Evolutionary conservation across 64 coral and sea anemone species (phyloP).

Genomic region (Actinia equina): DNA sequence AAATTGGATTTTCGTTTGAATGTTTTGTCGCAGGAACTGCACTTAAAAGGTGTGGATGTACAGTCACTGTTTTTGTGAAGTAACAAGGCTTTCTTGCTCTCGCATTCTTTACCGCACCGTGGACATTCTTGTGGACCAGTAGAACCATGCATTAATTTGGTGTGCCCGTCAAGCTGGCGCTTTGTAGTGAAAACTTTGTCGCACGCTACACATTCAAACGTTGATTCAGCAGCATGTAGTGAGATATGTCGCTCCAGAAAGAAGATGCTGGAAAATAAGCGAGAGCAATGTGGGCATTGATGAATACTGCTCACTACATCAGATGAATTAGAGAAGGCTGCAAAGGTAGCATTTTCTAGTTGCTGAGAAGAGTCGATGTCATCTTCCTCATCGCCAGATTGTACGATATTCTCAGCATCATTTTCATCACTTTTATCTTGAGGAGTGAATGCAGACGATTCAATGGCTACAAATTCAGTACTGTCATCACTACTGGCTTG

Average conservation of each 20-base stretch:
- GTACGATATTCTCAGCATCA: neutral
- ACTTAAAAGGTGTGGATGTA: neutral
- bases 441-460: neutral
- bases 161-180: neutral
- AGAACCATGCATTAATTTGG: neutral
- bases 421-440: neutral
- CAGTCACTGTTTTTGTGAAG: neutral
- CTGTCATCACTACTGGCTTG: neutral
- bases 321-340: neutral
- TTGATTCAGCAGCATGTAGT: neutral
- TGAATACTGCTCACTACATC: neutral
- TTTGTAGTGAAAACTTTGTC: neutral
- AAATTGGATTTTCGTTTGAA: slow-evolving; percentile 7
- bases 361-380: neutral
- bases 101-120: neutral
- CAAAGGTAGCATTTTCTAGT: neutral
- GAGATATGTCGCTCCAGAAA: neutral
- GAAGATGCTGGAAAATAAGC: neutral
- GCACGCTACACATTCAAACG: neutral
- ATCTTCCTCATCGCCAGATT: neutral
- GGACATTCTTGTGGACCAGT: neutral
- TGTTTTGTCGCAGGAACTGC: neutral
- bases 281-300: neutral
- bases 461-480: neutral
- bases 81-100: neutral